A percentile compares a stretch with the other conserved stretches of the same genome.
Conservation (phyloP, 2,888 invertebrate species). For the Ditula angustiorana region DNA sequence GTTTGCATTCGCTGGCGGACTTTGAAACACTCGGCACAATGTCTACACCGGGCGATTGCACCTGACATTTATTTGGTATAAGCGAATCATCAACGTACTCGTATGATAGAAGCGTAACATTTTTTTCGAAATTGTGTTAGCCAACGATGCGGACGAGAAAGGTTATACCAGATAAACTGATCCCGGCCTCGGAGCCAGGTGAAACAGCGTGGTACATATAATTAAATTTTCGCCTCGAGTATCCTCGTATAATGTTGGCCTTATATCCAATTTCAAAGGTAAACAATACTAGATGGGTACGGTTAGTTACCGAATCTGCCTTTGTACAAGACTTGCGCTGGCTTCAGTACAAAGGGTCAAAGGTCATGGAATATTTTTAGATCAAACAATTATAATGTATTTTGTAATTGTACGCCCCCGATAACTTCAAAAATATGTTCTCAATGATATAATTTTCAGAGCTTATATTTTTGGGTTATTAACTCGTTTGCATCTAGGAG, state of each 20-base stretch:
- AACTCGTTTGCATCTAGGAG: neutral
- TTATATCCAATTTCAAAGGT: slow-evolving; percentile 66
- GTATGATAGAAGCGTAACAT: too few relatives aligned
- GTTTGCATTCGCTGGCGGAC: too few relatives aligned
- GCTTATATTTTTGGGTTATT: neutral
- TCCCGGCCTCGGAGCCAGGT: slow-evolving; percentile 19
- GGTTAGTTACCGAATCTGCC: slow-evolving; percentile 45
- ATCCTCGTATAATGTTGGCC: slow-evolving; percentile 54
- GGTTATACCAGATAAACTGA: slow-evolving; percentile 24
- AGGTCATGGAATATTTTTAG: slow-evolving; percentile 23
- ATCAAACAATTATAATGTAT: neutral
- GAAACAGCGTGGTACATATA: slow-evolving; percentile 47
- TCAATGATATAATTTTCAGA: neutral
- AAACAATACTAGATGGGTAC: slow-evolving; percentile 53
- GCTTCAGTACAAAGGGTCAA: neutral
- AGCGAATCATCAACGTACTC: too few relatives aligned
- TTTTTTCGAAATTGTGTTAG: slow-evolving; percentile 4
- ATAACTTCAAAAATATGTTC: neutral
- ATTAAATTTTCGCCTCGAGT: slow-evolving; percentile 57
- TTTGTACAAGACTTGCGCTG: slow-evolving; percentile 45
- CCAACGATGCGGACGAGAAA: slow-evolving; percentile 14
- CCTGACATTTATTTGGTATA: too few relatives aligned
- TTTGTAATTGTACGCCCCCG: neutral
- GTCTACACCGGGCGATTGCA: too few relatives aligned
- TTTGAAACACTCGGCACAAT: too few relatives aligned